Conservation (phyloP, 2,797 vertebrate genomes). For the Allobates femoralis region DNA sequence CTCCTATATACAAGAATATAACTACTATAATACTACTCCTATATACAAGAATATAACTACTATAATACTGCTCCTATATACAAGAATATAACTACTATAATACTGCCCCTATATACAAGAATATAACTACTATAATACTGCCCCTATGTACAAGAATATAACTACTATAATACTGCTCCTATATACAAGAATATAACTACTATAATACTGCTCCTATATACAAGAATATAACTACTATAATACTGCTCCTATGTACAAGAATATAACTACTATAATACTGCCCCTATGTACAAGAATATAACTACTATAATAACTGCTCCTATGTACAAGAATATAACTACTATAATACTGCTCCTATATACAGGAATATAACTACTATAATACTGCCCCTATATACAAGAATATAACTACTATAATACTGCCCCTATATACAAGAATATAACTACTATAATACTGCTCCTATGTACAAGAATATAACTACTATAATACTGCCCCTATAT, state of each 20-base stretch:
- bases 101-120: background rate
- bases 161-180: constrained; percentile 11
- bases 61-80: background rate
- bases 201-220: constrained; percentile 6
- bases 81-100: constrained; percentile 18
- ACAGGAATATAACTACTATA: constrained; percentile 18
- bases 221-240: constrained; percentile 9
- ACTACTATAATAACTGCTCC: constrained; percentile 16
- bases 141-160: background rate
- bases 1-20: constrained; percentile 1
- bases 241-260: background rate
- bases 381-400: background rate
- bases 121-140: constrained; percentile 5
- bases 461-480: background rate
- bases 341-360: constrained; percentile 13
- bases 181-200: constrained; percentile 13
- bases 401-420: constrained; percentile 17
- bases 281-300: no score
- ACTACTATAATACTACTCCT: background rate
- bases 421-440: constrained; percentile 1
- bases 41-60: constrained; percentile 18
- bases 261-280: constrained; percentile 14
- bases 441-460: constrained; percentile 6
- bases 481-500: constrained; percentile 6
- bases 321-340: constrained; percentile 19